A percentile compares a stretch with the other conserved stretches of the same genome.
Evolutionary conservation across 23 tunicate species (phyloP).

Genomic region (Phallusia fumigata): DNA sequence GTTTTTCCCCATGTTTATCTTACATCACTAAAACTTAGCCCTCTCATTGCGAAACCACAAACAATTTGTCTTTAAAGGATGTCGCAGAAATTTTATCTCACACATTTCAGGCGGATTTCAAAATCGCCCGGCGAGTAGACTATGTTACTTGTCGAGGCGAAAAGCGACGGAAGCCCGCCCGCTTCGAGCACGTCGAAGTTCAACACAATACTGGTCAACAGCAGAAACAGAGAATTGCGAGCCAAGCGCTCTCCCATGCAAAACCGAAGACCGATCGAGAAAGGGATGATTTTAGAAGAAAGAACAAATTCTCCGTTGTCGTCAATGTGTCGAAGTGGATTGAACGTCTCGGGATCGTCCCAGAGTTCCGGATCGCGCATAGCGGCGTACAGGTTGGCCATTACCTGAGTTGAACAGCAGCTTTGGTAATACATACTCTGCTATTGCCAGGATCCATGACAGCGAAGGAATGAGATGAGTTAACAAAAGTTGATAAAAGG

Average conservation of each 20-base stretch:
- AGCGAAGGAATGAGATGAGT: too few relatives aligned
- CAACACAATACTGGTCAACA: not conserved
- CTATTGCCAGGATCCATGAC: too few relatives aligned
- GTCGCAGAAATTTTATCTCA: not conserved
- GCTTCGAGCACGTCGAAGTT: not conserved
- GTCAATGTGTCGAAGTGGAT: conserved; percentile 49
- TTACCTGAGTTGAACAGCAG: not conserved
- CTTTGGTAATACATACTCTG: too few relatives aligned
- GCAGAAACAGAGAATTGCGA: conserved; percentile 2
- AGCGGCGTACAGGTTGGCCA: conserved; percentile 6
- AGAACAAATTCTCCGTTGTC: conserved; percentile 37
- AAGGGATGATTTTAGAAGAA: conserved; percentile 42
- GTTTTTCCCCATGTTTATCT: too few relatives aligned
- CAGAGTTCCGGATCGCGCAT: conserved; percentile 12
- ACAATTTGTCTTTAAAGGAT: too few relatives aligned
- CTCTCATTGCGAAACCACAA: too few relatives aligned
- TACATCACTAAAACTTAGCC: too few relatives aligned
- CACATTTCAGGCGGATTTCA: not conserved
- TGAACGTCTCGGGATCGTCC: conserved; percentile 22
- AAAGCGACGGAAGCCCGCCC: not conserved
- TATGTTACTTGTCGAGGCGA: not conserved
- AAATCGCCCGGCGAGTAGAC: not conserved
- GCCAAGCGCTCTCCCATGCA: conserved; percentile 50
- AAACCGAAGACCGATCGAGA: conserved; percentile 34
- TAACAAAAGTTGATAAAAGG: too few relatives aligned